phyloP scores from a whole-genome alignment of 30 jellyfish, hydroid and myxozoan species.

The Turritopsis dohrnii region DNA sequence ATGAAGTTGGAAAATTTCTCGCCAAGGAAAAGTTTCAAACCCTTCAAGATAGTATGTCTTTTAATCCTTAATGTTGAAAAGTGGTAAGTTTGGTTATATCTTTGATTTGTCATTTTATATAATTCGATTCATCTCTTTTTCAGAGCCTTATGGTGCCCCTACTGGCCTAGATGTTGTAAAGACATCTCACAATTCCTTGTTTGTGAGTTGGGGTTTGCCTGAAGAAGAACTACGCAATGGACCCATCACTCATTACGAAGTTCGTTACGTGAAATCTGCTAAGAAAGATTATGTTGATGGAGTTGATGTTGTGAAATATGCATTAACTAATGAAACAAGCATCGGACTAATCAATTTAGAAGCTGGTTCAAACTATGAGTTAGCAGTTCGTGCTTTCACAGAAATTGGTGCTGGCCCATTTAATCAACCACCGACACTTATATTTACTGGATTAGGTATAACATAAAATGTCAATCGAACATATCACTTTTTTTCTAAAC shows the following conservation, averaged over 20 bases:
- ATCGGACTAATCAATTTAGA: slow-evolving; percentile 15
- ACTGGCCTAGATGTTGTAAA: slow-evolving; percentile 27
- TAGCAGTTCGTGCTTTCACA: slow-evolving; percentile 71
- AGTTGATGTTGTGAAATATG: neutral
- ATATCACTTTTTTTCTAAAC: too few species aligned
- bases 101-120: too few species aligned
- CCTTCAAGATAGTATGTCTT: slow-evolving; percentile 33
- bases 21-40: slow-evolving; percentile 18
- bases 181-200: slow-evolving; percentile 28
- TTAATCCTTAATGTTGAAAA: slow-evolving; percentile 22
- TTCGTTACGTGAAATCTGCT: slow-evolving; percentile 41
- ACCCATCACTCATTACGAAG: slow-evolving; percentile 50
- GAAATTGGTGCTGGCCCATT: slow-evolving; percentile 82
- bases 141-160: slow-evolving; percentile 84
- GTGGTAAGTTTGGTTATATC: slow-evolving; percentile 39
- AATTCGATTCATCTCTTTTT: neutral
- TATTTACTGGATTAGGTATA: slow-evolving; percentile 51
- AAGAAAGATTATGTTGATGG: neutral
- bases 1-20: slow-evolving; percentile 28
- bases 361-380: slow-evolving; percentile 38
- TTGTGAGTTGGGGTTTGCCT: slow-evolving; percentile 62
- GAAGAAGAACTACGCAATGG: slow-evolving; percentile 49
- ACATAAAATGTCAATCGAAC: neutral
- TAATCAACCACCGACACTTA: slow-evolving; percentile 50
- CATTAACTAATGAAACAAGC: neutral